These are phyloP conservation scores for Tinea trinotella DNA, from an alignment of 2,888 invertebrate genomes.

Conservation along the genomic window DNA sequence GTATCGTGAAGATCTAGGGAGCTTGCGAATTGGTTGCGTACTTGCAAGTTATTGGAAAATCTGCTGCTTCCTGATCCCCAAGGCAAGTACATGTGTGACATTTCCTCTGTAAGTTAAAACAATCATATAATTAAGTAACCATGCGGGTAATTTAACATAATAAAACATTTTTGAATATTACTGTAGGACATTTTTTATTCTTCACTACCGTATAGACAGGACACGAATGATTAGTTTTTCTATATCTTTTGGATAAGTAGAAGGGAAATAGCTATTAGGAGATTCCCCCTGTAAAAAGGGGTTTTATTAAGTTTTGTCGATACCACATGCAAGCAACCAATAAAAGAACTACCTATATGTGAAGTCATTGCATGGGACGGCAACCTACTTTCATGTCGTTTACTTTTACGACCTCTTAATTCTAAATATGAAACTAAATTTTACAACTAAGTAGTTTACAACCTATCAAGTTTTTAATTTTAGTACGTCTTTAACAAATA, in stretches of 20 bases:
- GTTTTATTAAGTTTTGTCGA: slow-evolving; percentile 59
- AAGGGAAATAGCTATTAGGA: background rate
- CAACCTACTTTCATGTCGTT: background rate
- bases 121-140: slow-evolving; percentile 26
- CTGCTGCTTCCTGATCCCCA: slow-evolving; percentile 77
- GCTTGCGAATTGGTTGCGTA: slow-evolving; percentile 63
- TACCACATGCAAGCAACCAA: slow-evolving; percentile 35
- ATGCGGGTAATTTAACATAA: slow-evolving; percentile 32
- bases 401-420: background rate
- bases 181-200: background rate
- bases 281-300: slow-evolving; percentile 47
- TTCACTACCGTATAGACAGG: background rate
- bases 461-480: no score
- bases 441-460: no score
- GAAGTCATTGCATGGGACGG: background rate
- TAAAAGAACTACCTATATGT: slow-evolving; percentile 3
- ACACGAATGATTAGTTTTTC: background rate
- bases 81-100: slow-evolving; percentile 82
- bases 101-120: slow-evolving; percentile 79
- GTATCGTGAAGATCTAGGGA: slow-evolving; percentile 57
- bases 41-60: slow-evolving; percentile 53
- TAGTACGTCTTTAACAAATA: no score
- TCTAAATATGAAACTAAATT: background rate
- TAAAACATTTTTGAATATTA: slow-evolving; percentile 28
- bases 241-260: background rate